A percentile compares a stretch with the other conserved stretches of the same genome.
Conservation (phyloP, 2,888 invertebrate species). For the Xanthorhoe spadicearia region DNA sequence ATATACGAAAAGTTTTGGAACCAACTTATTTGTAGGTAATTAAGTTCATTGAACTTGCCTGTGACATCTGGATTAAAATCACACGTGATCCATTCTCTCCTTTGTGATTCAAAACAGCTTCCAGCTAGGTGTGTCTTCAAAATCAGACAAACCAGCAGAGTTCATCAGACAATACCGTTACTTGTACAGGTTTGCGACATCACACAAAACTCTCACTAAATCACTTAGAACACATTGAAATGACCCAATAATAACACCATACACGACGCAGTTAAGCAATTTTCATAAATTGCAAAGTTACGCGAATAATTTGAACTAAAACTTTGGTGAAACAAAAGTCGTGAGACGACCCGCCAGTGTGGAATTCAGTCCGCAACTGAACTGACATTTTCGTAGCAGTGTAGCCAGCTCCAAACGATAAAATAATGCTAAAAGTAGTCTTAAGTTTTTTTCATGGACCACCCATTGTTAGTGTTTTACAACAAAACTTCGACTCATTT, state of each 20-base stretch:
- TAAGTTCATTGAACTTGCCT: constrained; percentile 31
- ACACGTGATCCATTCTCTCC: constrained; percentile 68
- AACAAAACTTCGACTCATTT: too few species aligned
- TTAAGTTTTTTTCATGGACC: background rate
- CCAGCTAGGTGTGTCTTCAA: constrained; percentile 69
- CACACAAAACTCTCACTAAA: constrained; percentile 47
- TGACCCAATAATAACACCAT: background rate
- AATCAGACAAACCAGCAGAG: constrained; percentile 62
- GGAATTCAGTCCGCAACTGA: constrained; percentile 67
- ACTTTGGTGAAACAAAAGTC: constrained; percentile 13
- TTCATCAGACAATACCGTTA: constrained; percentile 60
- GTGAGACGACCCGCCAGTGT: constrained; percentile 55
- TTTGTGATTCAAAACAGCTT: constrained; percentile 62
- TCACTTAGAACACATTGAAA: constrained; percentile 26
- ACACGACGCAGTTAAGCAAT: background rate
- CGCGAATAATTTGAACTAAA: constrained; percentile 26
- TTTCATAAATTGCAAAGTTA: constrained; percentile 19
- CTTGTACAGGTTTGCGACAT: constrained; percentile 45
- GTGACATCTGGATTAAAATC: constrained; percentile 48
- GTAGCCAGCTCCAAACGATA: background rate
- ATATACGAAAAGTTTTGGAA: background rate
- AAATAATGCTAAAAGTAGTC: background rate
- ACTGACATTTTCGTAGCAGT: constrained; percentile 25
- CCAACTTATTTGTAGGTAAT: background rate
- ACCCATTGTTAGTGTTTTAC: too few species aligned